These are phyloP conservation scores for Pholis gunnellus DNA, from an alignment of 2,113 vertebrate genomes.

Conservation along the genomic window DNA sequence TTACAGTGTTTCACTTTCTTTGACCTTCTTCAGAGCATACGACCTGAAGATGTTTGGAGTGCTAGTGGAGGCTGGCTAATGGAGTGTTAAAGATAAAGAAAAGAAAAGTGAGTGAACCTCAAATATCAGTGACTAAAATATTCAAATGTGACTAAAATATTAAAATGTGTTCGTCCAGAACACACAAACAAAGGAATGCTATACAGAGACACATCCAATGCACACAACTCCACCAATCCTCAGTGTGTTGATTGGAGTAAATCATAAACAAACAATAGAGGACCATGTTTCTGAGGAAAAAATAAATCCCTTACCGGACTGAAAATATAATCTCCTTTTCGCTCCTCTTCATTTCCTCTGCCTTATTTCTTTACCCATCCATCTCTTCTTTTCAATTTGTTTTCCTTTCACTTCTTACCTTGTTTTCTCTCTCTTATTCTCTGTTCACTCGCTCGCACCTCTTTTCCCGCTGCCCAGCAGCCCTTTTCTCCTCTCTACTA, in stretches of 20 bases:
- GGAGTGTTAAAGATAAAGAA: neutral
- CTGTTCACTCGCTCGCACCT: neutral
- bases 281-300: constrained; percentile 6
- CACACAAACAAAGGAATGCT: neutral
- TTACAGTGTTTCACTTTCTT: constrained; percentile 1
- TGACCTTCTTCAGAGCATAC: neutral
- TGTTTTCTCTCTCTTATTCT: neutral
- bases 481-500: neutral
- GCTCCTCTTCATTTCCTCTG: constrained; percentile 23
- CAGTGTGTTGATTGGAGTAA: constrained; percentile 6
- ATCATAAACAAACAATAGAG: constrained; percentile 20
- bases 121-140: neutral
- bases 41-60: neutral
- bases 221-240: neutral
- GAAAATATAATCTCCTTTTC: constrained; percentile 42
- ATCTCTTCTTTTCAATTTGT: constrained; percentile 34
- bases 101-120: neutral
- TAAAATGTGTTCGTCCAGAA: neutral
- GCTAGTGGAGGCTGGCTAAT: neutral
- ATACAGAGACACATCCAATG: neutral
- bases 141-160: neutral
- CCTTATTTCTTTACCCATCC: constrained; percentile 19
- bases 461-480: neutral
- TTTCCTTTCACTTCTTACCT: neutral
- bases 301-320: constrained; percentile 8